A percentile compares a stretch with the other conserved stretches of the same genome.
These are phyloP conservation scores for Caradrina clavipalpis DNA, from an alignment of 2,888 invertebrate species.

Conservation along the genomic window DNA sequence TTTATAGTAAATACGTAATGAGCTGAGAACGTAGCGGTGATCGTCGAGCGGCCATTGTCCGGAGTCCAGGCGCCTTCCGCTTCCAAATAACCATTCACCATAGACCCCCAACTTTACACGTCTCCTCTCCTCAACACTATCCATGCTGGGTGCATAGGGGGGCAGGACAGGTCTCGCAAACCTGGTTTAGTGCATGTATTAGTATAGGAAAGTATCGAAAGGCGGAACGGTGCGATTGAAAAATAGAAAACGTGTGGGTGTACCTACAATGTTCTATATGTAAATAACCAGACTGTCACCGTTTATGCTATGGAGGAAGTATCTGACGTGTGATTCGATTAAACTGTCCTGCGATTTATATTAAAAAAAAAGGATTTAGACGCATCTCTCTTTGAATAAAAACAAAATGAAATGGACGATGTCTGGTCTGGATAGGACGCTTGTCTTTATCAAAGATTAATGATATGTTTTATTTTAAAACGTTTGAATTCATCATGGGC, in stretches of 20 bases:
- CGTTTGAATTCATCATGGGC: not conserved
- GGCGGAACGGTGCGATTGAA: slow-evolving; percentile 88
- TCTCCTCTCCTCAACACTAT: slow-evolving; percentile 71
- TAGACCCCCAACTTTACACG: slow-evolving; percentile 77
- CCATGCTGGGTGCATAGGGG: slow-evolving; percentile 65
- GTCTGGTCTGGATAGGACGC: not conserved
- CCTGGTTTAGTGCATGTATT: slow-evolving; percentile 77
- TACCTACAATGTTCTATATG: slow-evolving; percentile 77
- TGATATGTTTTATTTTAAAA: slow-evolving; percentile 21
- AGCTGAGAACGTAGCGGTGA: slow-evolving; percentile 87
- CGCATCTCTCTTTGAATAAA: slow-evolving; percentile 1
- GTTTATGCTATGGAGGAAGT: slow-evolving; percentile 69
- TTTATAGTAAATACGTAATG: slow-evolving; percentile 88
- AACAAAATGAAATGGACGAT: slow-evolving; percentile 31
- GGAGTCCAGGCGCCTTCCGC: slow-evolving; percentile 85
- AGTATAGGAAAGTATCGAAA: slow-evolving; percentile 88
- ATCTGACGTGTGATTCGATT: slow-evolving; percentile 62
- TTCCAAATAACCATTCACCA: slow-evolving; percentile 75
- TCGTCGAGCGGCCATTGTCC: slow-evolving; percentile 87
- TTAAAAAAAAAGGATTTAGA: slow-evolving; percentile 46
- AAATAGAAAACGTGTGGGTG: slow-evolving; percentile 85
- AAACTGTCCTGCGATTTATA: slow-evolving; percentile 54
- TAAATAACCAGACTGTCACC: slow-evolving; percentile 77
- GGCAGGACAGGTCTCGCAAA: slow-evolving; percentile 70
- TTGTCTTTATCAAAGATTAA: slow-evolving; percentile 6